phyloP scores from a whole-genome alignment of 2,113 vertebrate genomes.

The Apodemus sylvaticus region DNA sequence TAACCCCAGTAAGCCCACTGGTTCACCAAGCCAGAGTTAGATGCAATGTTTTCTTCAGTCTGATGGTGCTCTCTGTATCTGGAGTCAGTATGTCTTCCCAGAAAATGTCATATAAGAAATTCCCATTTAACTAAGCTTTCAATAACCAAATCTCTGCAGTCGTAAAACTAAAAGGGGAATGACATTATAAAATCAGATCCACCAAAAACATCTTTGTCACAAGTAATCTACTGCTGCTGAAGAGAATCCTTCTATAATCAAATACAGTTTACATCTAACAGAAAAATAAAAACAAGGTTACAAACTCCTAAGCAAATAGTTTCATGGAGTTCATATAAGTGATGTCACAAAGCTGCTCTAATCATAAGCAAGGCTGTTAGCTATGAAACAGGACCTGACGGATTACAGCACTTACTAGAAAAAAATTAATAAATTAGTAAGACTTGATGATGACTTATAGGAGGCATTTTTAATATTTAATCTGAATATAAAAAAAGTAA shows the following conservation, averaged over 20 bases:
- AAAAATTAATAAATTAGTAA: background rate
- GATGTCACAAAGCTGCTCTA: background rate
- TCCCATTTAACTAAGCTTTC: background rate
- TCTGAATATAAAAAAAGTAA: slow-evolving; percentile 9
- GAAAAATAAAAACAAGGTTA: background rate
- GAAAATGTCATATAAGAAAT: background rate
- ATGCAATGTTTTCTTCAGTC: background rate
- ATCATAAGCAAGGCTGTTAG: background rate
- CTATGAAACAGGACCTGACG: background rate
- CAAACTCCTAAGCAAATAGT: background rate
- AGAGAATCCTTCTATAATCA: background rate
- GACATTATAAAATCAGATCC: background rate
- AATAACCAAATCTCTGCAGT: background rate
- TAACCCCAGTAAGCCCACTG: background rate
- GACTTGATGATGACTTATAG: background rate
- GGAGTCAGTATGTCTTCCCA: background rate
- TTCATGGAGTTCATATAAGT: slow-evolving; percentile 12
- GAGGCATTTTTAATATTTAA: background rate
- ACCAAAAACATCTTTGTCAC: background rate
- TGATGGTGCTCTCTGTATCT: background rate
- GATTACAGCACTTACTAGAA: background rate
- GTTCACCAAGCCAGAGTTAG: background rate
- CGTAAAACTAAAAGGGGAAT: background rate
- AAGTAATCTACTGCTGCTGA: background rate
- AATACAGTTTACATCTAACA: background rate